Conservation (phyloP, 2,888 invertebrate genomes). For the Micoletzkya japonica region DNA sequence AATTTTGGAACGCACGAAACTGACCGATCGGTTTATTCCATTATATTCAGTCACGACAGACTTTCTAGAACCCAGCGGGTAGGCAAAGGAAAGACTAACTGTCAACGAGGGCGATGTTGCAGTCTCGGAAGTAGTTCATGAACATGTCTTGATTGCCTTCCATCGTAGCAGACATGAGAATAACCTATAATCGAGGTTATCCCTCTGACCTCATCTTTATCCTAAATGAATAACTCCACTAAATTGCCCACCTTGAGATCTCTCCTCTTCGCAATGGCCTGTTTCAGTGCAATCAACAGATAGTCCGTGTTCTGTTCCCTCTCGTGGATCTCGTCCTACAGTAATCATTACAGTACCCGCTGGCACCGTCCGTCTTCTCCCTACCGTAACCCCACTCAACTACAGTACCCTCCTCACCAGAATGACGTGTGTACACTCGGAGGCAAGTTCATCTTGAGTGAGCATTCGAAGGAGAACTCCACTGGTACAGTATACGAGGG, state of each 20-base stretch:
- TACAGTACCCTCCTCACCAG: slow-evolving; percentile 62
- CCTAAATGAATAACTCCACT: background rate
- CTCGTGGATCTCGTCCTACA: slow-evolving; percentile 90
- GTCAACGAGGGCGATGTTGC: slow-evolving; percentile 76
- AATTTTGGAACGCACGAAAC: background rate
- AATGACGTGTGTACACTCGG: slow-evolving; percentile 78
- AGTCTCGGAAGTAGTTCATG: slow-evolving; percentile 77
- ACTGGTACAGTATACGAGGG: slow-evolving; percentile 87
- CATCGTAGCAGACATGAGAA: slow-evolving; percentile 93
- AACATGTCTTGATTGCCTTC: slow-evolving; percentile 77
- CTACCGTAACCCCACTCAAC: background rate
- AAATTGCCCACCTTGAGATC: slow-evolving; percentile 49
- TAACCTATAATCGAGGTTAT: slow-evolving; percentile 66
- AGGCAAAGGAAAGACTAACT: slow-evolving; percentile 65
- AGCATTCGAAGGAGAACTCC: slow-evolving; percentile 85
- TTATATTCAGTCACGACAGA: too few species aligned
- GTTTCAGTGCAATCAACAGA: slow-evolving; percentile 77
- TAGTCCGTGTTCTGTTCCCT: slow-evolving; percentile 90
- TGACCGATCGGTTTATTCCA: background rate
- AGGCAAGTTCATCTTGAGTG: slow-evolving; percentile 77
- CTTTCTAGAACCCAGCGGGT: too few species aligned
- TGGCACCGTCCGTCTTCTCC: background rate
- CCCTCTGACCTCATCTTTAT: background rate
- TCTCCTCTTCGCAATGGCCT: slow-evolving; percentile 46
- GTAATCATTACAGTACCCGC: slow-evolving; percentile 1